Percentiles rank a stretch among this genome's conserved stretches.
These are phyloP conservation scores for Drosophila prosaltans DNA, from an alignment of 1,140 invertebrate genomes.

Conservation along the genomic window DNA sequence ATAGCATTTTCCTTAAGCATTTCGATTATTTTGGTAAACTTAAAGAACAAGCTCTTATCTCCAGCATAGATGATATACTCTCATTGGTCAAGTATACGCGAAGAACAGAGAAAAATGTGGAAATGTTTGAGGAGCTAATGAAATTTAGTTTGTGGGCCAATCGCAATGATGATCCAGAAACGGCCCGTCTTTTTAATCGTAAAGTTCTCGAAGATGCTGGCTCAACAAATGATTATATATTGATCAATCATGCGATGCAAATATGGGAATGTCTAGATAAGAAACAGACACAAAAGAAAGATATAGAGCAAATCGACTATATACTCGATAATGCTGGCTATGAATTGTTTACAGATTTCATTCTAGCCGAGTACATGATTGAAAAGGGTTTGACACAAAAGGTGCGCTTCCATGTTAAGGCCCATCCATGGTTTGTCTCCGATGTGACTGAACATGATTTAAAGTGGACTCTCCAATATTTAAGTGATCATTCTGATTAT, in stretches of 20 bases:
- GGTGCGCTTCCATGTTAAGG: constrained; percentile 94
- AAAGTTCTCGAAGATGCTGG: constrained; percentile 87
- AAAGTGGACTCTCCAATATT: constrained; percentile 86
- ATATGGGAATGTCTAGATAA: constrained; percentile 84
- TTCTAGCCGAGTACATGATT: constrained; percentile 92
- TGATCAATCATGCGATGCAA: constrained; percentile 87
- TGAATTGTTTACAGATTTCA: constrained; percentile 95
- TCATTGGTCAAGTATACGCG: constrained; percentile 83
- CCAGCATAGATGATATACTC: constrained; percentile 85
- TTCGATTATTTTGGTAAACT: constrained; percentile 92
- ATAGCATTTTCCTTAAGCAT: constrained; percentile 87
- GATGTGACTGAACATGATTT: constrained; percentile 93
- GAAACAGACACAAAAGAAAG: constrained; percentile 33
- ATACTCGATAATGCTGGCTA: constrained; percentile 97
- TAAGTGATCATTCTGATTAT: constrained; percentile 82
- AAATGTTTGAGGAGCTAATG: constrained; percentile 85
- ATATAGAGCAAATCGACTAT: constrained; percentile 86
- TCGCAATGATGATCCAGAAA: constrained; percentile 90
- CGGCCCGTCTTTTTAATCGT: constrained; percentile 38
- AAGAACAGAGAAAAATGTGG: constrained; percentile 61
- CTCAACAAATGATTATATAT: constrained; percentile 86
- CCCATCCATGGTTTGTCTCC: constrained; percentile 97
- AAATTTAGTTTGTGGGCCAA: constrained; percentile 89
- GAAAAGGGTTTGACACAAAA: constrained; percentile 86
- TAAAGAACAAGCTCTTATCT: constrained; percentile 87